Percentiles rank a stretch among this genome's conserved stretches.
Evolutionary conservation across 2,113 vertebrate species (phyloP).

Genomic region (Sprattus sprattus): DNA sequence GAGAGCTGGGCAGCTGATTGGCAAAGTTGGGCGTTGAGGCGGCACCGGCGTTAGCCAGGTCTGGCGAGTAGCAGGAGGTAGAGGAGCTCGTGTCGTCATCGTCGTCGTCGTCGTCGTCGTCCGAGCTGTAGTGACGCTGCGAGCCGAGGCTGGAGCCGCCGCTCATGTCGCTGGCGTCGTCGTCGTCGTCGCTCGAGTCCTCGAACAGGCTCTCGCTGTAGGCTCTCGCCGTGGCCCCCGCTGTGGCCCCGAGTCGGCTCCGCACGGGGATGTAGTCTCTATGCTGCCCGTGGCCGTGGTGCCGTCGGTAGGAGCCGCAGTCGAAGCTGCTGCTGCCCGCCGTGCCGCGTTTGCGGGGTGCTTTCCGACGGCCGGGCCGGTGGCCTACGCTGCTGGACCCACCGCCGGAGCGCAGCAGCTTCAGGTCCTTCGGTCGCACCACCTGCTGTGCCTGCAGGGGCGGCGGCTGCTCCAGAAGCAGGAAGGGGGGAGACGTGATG

Average conservation of each 20-base stretch:
- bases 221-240: slow-evolving; percentile 56
- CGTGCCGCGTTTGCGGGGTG: slow-evolving; percentile 67
- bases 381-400: slow-evolving; percentile 63
- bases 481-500: slow-evolving; percentile 69
- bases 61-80: slow-evolving; percentile 84
- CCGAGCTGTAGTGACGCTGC: slow-evolving; percentile 80
- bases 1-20: slow-evolving; percentile 59
- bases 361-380: slow-evolving; percentile 75
- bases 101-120: slow-evolving; percentile 70
- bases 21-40: slow-evolving; percentile 54
- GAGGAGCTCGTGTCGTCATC: slow-evolving; percentile 81
- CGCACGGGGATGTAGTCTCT: slow-evolving; percentile 78
- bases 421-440: slow-evolving; percentile 85
- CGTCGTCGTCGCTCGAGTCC: slow-evolving; percentile 82
- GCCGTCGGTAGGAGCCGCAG: slow-evolving; percentile 75
- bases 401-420: slow-evolving; percentile 71
- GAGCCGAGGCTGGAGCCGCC: slow-evolving; percentile 83
- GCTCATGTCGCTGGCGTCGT: slow-evolving; percentile 82
- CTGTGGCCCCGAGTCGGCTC: slow-evolving; percentile 70
- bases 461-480: slow-evolving; percentile 66
- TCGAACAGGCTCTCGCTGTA: slow-evolving; percentile 83
- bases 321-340: slow-evolving; percentile 77
- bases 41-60: slow-evolving; percentile 65
- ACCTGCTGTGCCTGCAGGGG: slow-evolving; percentile 77
- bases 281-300: slow-evolving; percentile 71